Evolutionary conservation across 2,888 invertebrate genomes (phyloP).

Genomic region (Ormyrus rosae): DNA sequence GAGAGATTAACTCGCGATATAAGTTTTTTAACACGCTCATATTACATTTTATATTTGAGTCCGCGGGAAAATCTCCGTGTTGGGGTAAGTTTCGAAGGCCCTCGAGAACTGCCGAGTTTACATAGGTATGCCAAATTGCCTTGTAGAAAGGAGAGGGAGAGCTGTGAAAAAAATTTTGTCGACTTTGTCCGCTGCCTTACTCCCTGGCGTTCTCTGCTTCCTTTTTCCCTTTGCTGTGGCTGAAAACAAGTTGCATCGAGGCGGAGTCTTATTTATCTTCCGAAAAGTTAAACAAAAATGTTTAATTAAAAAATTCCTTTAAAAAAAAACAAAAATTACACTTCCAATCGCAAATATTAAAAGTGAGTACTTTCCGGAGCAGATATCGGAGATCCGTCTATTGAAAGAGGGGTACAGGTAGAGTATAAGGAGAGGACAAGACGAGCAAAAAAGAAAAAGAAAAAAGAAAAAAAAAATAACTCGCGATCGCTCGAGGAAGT

Average conservation of each 20-base stretch:
- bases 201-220: background rate
- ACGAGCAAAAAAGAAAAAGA: conserved; percentile 56
- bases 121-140: conserved; percentile 70
- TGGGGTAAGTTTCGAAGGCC: conserved; percentile 69
- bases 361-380: background rate
- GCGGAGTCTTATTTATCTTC: no score
- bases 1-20: conserved; percentile 60
- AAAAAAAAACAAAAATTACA: no score
- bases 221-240: background rate
- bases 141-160: conserved; percentile 63
- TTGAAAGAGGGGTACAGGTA: conserved; percentile 29
- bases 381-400: conserved; percentile 52
- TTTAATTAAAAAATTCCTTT: no score
- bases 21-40: conserved; percentile 68
- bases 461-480: conserved; percentile 55
- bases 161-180: conserved; percentile 24
- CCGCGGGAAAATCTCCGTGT: conserved; percentile 36
- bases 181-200: conserved; percentile 19
- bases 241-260: background rate
- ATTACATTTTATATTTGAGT: conserved; percentile 64
- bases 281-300: no score
- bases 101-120: conserved; percentile 62
- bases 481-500: conserved; percentile 64
- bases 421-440: conserved; percentile 45
- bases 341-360: no score